phyloP scores from a whole-genome alignment of 2,113 vertebrate species.

The Sakesphorus luctuosus region DNA sequence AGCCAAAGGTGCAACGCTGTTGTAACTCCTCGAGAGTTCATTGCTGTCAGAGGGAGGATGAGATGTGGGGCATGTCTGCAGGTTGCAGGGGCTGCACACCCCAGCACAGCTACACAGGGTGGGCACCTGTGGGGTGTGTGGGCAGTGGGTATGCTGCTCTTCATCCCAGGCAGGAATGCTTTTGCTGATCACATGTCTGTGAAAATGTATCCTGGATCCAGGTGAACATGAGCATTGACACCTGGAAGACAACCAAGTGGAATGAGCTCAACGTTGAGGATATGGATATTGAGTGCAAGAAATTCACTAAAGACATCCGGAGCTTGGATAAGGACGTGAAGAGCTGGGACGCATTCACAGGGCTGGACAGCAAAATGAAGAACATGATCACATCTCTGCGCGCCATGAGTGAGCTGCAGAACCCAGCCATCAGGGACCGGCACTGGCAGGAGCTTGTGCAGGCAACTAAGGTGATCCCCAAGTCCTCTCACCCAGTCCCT shows the following conservation, averaged over 20 bases:
- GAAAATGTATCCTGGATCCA: background rate
- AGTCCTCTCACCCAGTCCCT: background rate
- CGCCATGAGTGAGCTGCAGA: conserved; percentile 76
- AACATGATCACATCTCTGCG: conserved; percentile 76
- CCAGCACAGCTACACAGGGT: accelerated
- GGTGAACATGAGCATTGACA: conserved; percentile 70
- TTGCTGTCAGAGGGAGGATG: background rate
- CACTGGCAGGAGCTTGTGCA: conserved; percentile 82
- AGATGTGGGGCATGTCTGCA: background rate
- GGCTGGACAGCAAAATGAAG: conserved; percentile 76
- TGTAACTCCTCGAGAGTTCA: background rate
- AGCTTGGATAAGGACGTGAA: conserved; percentile 76
- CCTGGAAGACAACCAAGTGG: conserved; percentile 80
- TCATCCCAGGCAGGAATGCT: accelerated
- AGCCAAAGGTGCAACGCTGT: background rate
- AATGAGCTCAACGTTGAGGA: conserved; percentile 75
- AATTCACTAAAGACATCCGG: conserved; percentile 76
- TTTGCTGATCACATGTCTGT: accelerated
- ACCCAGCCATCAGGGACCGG: conserved; percentile 75
- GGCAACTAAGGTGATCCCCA: conserved; percentile 71
- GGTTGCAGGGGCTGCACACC: accelerated
- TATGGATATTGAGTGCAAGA: conserved; percentile 79
- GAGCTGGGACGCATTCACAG: conserved; percentile 72
- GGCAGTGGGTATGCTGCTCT: background rate
- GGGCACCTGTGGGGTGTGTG: accelerated